Conservation (phyloP, 2,797 vertebrate genomes). For the Hybognathus amarus region DNA sequence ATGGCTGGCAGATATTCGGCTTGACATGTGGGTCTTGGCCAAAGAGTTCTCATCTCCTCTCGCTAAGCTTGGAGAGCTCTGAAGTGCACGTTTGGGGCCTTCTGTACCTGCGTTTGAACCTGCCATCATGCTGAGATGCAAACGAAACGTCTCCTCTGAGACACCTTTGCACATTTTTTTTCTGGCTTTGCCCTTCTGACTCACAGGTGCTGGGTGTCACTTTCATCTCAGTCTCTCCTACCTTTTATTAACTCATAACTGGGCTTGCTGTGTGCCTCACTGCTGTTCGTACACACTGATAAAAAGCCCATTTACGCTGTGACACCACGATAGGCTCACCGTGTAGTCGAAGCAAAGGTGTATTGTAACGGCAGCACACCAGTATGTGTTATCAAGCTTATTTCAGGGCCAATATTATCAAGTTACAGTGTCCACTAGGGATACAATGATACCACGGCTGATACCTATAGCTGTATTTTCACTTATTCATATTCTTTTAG, state of each 20-base stretch:
- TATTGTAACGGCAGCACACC: background rate
- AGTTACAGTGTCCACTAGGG: background rate
- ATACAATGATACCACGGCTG: background rate
- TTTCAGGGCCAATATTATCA: background rate
- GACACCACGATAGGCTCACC: background rate
- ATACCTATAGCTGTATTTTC: background rate
- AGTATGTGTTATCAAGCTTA: slow-evolving; percentile 9
- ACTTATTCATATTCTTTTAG: too few species aligned
- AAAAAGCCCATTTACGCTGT: slow-evolving; percentile 35
- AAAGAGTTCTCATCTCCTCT: slow-evolving; percentile 37
- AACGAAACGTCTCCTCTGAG: slow-evolving; percentile 30
- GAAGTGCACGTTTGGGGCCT: slow-evolving; percentile 63
- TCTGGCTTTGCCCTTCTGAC: slow-evolving; percentile 5
- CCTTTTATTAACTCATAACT: slow-evolving; percentile 43
- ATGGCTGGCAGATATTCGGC: slow-evolving; percentile 19
- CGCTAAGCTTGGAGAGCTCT: slow-evolving; percentile 49
- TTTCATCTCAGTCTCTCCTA: slow-evolving; percentile 44
- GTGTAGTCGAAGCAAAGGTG: slow-evolving; percentile 3
- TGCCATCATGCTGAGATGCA: slow-evolving; percentile 31
- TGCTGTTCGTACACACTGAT: slow-evolving; percentile 8
- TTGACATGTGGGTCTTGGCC: slow-evolving; percentile 24
- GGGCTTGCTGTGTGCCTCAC: slow-evolving; percentile 18
- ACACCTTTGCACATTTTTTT: slow-evolving; percentile 7
- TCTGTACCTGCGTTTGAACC: slow-evolving; percentile 64
- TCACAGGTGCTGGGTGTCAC: slow-evolving; percentile 26